These are phyloP conservation scores for Pharmacophagus antenor DNA, from an alignment of 2,888 invertebrate species.

Conservation along the genomic window DNA sequence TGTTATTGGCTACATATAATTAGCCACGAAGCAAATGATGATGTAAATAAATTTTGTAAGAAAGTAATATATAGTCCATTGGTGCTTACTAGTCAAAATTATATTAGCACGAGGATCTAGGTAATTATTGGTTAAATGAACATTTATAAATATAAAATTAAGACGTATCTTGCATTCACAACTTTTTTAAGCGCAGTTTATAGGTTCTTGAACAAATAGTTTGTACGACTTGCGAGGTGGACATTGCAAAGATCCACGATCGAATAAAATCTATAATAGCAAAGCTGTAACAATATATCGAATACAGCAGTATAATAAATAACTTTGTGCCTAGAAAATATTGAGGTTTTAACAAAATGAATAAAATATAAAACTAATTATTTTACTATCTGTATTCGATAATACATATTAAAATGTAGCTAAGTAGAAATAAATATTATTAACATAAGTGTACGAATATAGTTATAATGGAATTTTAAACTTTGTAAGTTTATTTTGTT, in stretches of 20 bases:
- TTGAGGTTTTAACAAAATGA: not conserved
- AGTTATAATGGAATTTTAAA: not conserved
- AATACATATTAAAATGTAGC: not conserved
- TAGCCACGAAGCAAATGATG: conserved; percentile 53
- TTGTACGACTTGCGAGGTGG: not conserved
- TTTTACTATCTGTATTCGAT: not conserved
- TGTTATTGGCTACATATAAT: conserved; percentile 69
- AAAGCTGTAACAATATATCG: not conserved
- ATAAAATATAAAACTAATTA: too few relatives aligned
- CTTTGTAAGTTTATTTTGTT: not conserved
- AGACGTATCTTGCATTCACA: not conserved
- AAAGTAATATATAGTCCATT: conserved; percentile 58
- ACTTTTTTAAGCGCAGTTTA: not conserved
- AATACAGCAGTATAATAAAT: not conserved
- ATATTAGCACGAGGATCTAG: conserved; percentile 61
- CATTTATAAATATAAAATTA: not conserved
- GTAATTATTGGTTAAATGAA: conserved; percentile 3
- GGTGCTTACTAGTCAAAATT: conserved; percentile 82
- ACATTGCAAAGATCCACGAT: not conserved
- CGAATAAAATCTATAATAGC: not conserved
- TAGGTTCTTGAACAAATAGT: not conserved
- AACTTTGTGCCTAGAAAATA: not conserved
- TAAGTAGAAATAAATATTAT: conserved; percentile 2
- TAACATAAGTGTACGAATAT: not conserved
- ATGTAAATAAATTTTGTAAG: not conserved